Base-by-base conservation (phyloP, 2,113 vertebrate genomes). In the Halcyon malimbica region DNA sequence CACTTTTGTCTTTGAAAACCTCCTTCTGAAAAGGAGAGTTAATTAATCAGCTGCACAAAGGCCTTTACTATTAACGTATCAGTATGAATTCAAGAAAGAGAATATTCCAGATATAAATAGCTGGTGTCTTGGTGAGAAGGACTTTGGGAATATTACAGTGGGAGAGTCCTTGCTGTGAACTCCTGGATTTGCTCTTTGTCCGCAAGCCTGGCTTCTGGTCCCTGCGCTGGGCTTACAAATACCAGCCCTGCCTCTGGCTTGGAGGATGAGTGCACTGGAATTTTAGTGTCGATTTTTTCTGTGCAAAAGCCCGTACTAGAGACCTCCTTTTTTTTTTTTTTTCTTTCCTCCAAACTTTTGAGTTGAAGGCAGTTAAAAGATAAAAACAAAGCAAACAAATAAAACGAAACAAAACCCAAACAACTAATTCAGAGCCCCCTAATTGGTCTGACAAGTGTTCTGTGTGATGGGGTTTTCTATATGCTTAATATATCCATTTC, bases 141-240 rank as follows among this genome's bases (percentile, higher is more conserved):
- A 79, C 83, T 87, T 81, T 35, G 76, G 75, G 42, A 94, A 83
- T 60, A 84, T 53, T 71, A 24, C 3, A 60, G 35, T 8, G 86
- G 57, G 64, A 71, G 64, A 92, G 53, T 64, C 42, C 65, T 95
- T 84, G 76, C 76, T 87, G 71, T 78, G 80, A 91, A 87, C 73
- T 53, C 79, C 56, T 90, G 60, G 50, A 71, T 93, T 94, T 93
- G 56, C 25, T 86, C 79, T 94, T 95, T 92, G 87, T 87, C 75
- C 88, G 64, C 60, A 90, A 90, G 51, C 59, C 85, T 93, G 85
- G 68, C 26, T 94, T 81, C 76, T 93, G 93, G 92, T 89, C 86
- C 71, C 42, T 26, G 18, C 76, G 78, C 86, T 60, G 51, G 44
- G 29, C 93, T 94, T 92, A 64, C 88, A 89, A 92, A 90, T 60